A percentile compares a stretch with the other conserved stretches of the same genome.
Evolutionary conservation across 2,797 vertebrate genomes (phyloP).

Genomic region (Sebastes hopkinsi): DNA sequence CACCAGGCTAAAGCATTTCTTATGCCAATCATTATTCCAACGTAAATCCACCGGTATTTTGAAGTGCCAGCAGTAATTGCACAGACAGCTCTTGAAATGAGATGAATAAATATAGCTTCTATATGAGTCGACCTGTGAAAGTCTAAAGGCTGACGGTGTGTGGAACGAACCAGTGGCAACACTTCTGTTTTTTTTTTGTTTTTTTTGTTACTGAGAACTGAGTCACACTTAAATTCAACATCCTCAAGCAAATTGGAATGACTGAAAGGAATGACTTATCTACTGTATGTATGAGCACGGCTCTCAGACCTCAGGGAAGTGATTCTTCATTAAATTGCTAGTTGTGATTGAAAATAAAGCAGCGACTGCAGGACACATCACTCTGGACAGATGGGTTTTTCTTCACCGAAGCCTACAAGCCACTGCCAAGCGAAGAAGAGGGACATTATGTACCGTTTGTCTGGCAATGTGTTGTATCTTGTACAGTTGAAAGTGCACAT

Average conservation of each 20-base stretch:
- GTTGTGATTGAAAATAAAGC: slow-evolving; percentile 71
- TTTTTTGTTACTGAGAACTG: slow-evolving; percentile 16
- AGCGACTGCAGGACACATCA: slow-evolving; percentile 37
- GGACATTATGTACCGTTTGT: slow-evolving; percentile 40
- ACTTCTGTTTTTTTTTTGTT: not conserved
- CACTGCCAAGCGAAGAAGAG: slow-evolving; percentile 14
- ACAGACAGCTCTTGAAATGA: slow-evolving; percentile 52
- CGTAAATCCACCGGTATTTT: slow-evolving; percentile 46
- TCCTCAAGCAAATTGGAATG: slow-evolving; percentile 58
- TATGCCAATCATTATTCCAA: slow-evolving; percentile 63
- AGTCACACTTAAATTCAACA: slow-evolving; percentile 50
- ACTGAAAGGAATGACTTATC: slow-evolving; percentile 60
- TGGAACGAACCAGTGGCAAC: slow-evolving; percentile 42
- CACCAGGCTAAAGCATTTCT: slow-evolving; percentile 37
- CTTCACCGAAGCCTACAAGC: slow-evolving; percentile 44
- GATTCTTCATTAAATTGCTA: slow-evolving; percentile 65
- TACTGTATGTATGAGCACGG: slow-evolving; percentile 43
- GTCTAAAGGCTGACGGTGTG: slow-evolving; percentile 36
- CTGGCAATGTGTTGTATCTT: slow-evolving; percentile 29
- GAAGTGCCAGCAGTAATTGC: slow-evolving; percentile 57
- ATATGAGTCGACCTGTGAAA: slow-evolving; percentile 36
- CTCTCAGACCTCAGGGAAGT: slow-evolving; percentile 54
- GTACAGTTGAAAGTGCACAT: slow-evolving; percentile 39
- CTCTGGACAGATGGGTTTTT: slow-evolving; percentile 57
- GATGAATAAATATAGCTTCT: slow-evolving; percentile 60